Evolutionary conservation across 2,888 invertebrate species (phyloP).

Genomic region (Drosophila longiperda): DNA sequence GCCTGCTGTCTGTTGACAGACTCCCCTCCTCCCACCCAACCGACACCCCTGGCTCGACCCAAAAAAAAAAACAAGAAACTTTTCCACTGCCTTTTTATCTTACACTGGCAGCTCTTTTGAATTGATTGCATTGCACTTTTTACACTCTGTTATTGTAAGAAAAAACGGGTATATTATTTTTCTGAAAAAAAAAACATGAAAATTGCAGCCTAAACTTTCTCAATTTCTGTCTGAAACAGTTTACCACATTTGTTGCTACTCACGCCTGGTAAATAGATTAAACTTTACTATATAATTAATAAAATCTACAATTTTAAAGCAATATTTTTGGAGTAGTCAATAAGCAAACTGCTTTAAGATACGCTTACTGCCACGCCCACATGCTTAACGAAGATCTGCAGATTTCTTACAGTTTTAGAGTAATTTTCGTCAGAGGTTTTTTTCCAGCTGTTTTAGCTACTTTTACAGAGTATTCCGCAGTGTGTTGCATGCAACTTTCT

Average conservation of each 20-base stretch:
- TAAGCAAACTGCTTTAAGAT: background rate
- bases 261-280: no score
- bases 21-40: background rate
- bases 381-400: background rate
- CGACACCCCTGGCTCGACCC: background rate
- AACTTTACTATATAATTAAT: no score
- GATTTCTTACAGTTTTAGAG: background rate
- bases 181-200: background rate
- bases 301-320: no score
- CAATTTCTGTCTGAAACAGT: background rate
- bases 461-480: background rate
- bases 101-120: constrained; percentile 60
- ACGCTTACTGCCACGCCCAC: background rate
- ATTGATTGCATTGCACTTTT: constrained; percentile 80
- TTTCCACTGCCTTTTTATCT: constrained; percentile 1
- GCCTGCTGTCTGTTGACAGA: constrained; percentile 47
- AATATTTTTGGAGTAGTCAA: no score
- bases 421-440: background rate
- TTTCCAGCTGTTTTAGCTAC: background rate
- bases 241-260: no score
- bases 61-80: background rate
- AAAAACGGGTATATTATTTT: background rate
- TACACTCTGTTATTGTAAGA: constrained; percentile 3
- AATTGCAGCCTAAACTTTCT: background rate
- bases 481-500: background rate